phyloP scores from a whole-genome alignment of 2,888 invertebrate genomes.

The Neoascia interrupta region DNA sequence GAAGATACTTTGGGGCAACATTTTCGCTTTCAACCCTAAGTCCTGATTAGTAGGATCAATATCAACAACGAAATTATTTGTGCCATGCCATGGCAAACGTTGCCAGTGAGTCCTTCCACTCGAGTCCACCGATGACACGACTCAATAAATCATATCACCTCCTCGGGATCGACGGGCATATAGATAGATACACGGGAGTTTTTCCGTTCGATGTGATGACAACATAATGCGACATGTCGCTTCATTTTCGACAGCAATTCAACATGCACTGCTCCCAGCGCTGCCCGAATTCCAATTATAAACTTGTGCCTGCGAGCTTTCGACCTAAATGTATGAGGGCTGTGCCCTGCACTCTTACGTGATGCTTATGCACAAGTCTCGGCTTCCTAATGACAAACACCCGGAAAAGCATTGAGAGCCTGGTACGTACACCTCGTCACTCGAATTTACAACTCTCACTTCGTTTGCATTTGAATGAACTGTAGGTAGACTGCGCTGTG shows the following conservation, averaged over 20 bases:
- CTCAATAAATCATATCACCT: conserved; percentile 32
- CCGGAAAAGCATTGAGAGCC: neutral
- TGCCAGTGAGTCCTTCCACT: too few relatives aligned
- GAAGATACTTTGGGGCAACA: too few relatives aligned
- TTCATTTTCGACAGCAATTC: conserved; percentile 1
- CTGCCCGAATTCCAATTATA: too few relatives aligned
- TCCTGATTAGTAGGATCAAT: too few relatives aligned
- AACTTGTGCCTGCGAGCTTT: too few relatives aligned
- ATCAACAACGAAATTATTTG: too few relatives aligned
- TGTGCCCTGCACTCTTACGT: neutral
- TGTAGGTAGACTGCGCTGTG: neutral
- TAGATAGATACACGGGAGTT: neutral
- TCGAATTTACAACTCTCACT: conserved; percentile 29
- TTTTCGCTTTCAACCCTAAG: too few relatives aligned
- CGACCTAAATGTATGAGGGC: neutral
- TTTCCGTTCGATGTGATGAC: conserved; percentile 3
- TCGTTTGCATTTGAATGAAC: conserved; percentile 23
- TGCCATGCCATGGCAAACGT: too few relatives aligned
- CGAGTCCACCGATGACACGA: too few relatives aligned
- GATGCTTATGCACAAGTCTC: conserved; percentile 1
- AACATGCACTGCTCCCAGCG: neutral
- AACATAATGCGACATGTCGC: conserved; percentile 27
- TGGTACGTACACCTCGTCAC: neutral
- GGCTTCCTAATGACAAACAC: conserved; percentile 13
- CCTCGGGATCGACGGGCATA: conserved; percentile 7